These are phyloP conservation scores for Sterna hirundo DNA, from an alignment of 2,113 vertebrate genomes.

Conservation along the genomic window DNA sequence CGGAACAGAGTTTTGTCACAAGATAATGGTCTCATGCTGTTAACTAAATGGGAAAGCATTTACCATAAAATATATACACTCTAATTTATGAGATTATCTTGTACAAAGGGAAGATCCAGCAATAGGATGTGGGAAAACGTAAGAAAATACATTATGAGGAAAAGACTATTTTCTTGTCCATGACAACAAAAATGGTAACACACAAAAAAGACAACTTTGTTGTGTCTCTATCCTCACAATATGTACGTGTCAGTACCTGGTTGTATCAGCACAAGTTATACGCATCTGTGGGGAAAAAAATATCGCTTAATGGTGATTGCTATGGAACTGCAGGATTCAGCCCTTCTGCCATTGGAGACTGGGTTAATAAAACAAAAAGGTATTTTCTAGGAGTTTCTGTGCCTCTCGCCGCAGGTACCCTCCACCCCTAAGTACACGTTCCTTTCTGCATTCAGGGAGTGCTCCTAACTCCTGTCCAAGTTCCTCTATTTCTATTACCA, in stretches of 20 bases:
- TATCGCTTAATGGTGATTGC: background rate
- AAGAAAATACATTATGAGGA: background rate
- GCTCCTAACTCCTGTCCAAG: background rate
- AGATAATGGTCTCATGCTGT: slow-evolving; percentile 68
- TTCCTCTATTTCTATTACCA: slow-evolving; percentile 14
- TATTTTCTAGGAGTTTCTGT: background rate
- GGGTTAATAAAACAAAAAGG: background rate
- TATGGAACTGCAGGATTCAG: background rate
- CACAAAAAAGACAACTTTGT: background rate
- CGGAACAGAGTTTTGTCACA: slow-evolving; percentile 38
- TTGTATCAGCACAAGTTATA: background rate
- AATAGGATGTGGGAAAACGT: background rate
- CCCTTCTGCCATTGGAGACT: background rate
- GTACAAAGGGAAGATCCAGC: background rate
- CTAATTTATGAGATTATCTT: slow-evolving; percentile 35
- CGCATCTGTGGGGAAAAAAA: background rate
- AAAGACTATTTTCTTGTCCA: background rate
- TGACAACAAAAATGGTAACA: background rate
- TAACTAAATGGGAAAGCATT: slow-evolving; percentile 65
- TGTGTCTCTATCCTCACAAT: background rate
- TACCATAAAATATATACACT: slow-evolving; percentile 53
- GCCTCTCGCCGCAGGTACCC: background rate
- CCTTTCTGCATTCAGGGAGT: background rate
- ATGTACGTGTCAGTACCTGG: background rate
- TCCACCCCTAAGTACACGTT: background rate